These are phyloP conservation scores for Lymantria monacha DNA, from an alignment of 2,888 invertebrate species.

Conservation along the genomic window DNA sequence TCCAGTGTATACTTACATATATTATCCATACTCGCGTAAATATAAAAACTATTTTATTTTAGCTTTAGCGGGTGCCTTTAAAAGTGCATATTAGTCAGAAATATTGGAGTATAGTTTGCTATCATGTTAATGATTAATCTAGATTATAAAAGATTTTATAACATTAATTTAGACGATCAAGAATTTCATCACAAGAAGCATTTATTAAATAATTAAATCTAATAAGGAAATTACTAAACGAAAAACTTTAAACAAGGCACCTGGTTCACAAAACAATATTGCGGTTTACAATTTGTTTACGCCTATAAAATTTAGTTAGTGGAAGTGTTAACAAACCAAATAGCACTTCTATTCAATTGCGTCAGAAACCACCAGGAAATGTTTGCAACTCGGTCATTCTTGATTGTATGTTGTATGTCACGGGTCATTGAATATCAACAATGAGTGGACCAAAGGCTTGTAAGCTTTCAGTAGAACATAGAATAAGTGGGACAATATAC, in stretches of 20 bases:
- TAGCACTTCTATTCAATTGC: constrained; percentile 3
- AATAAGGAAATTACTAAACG: constrained; percentile 9
- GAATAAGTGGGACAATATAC: constrained; percentile 17
- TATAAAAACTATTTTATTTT: too few relatives aligned
- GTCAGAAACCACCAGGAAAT: constrained; percentile 32
- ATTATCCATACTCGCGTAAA: too few relatives aligned
- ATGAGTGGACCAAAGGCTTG: constrained; percentile 28
- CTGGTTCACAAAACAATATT: constrained; percentile 7
- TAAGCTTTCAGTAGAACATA: constrained; percentile 20
- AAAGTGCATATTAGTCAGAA: too few relatives aligned
- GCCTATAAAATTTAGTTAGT: constrained; percentile 7
- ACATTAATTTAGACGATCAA: too few relatives aligned
- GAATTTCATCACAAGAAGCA: too few relatives aligned
- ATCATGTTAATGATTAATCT: too few relatives aligned
- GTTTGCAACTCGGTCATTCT: constrained; percentile 34
- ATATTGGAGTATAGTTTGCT: too few relatives aligned
- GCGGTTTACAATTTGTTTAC: constrained; percentile 2
- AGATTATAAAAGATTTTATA: too few relatives aligned
- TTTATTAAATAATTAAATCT: neutral
- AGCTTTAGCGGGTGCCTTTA: too few relatives aligned
- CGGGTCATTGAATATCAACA: constrained; percentile 40
- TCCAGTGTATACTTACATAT: too few relatives aligned
- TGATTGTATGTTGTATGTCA: constrained; percentile 29
- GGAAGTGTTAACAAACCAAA: constrained; percentile 11
- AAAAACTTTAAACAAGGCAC: neutral